phyloP scores from a whole-genome alignment of 2,888 invertebrate genomes.

The Pandemis cinnamomeana region DNA sequence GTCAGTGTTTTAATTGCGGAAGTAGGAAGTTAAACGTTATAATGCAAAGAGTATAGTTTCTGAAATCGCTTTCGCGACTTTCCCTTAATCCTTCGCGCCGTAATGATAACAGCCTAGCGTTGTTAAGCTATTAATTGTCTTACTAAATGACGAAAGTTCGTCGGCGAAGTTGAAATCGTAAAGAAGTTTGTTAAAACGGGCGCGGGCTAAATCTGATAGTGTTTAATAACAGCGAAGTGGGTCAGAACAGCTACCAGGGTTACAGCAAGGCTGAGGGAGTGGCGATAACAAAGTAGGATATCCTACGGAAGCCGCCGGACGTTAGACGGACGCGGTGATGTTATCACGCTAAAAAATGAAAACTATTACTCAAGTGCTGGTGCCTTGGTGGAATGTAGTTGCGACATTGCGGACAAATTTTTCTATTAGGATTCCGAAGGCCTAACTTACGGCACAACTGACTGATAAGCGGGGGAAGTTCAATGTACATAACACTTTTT shows the following conservation, averaged over 20 bases:
- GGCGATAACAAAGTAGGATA: slow-evolving; percentile 71
- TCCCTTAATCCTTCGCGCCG: slow-evolving; percentile 28
- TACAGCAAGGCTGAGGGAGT: slow-evolving; percentile 54
- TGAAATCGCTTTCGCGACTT: slow-evolving; percentile 32
- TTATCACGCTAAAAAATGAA: slow-evolving; percentile 60
- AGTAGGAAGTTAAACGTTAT: slow-evolving; percentile 31
- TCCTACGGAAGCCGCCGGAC: slow-evolving; percentile 68
- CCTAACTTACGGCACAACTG: background rate
- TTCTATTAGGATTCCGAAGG: background rate
- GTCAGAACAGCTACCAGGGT: slow-evolving; percentile 54
- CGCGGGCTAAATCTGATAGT: slow-evolving; percentile 63
- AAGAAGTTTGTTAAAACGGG: slow-evolving; percentile 54
- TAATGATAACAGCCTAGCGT: slow-evolving; percentile 34
- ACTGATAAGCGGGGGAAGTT: slow-evolving; percentile 4
- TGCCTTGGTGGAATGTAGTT: slow-evolving; percentile 42
- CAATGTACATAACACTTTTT: background rate
- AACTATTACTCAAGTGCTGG: slow-evolving; percentile 52
- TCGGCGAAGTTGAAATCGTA: slow-evolving; percentile 58
- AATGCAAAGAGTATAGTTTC: slow-evolving; percentile 29
- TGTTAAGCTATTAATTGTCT: slow-evolving; percentile 64
- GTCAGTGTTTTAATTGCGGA: slow-evolving; percentile 31
- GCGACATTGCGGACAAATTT: background rate
- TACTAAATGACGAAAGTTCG: slow-evolving; percentile 68
- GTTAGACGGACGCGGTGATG: slow-evolving; percentile 59
- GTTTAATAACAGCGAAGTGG: slow-evolving; percentile 55